phyloP scores from a whole-genome alignment of 2,888 invertebrate species.

The Sipunculus nudus region DNA sequence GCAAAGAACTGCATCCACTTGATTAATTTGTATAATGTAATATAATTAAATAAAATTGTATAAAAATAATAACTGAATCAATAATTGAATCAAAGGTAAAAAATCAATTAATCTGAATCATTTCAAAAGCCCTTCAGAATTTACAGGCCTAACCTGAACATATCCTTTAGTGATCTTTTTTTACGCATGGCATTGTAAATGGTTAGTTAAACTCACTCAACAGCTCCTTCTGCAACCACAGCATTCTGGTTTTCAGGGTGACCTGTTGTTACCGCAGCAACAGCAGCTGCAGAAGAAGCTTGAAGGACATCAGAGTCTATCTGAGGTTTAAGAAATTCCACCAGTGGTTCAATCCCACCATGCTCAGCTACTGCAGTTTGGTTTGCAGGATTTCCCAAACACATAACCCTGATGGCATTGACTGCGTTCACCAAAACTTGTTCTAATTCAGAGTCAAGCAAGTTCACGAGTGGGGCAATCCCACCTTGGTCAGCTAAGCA shows the following conservation, averaged over 20 bases:
- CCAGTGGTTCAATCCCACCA: conserved; percentile 59
- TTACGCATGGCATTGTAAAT: too few species aligned
- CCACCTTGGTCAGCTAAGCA: conserved; percentile 53
- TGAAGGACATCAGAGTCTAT: conserved; percentile 55
- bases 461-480: conserved; percentile 56
- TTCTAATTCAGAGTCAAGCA: conserved; percentile 62
- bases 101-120: too few species aligned
- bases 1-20: too few species aligned
- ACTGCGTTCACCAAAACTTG: conserved; percentile 65
- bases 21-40: too few species aligned
- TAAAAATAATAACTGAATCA: too few species aligned
- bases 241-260: conserved; percentile 58
- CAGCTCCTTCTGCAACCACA: conserved; percentile 56
- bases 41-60: too few species aligned
- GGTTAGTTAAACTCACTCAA: conserved; percentile 52
- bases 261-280: conserved; percentile 56
- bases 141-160: too few species aligned
- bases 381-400: conserved; percentile 53
- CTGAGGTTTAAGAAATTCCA: conserved; percentile 64
- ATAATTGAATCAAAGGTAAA: too few species aligned
- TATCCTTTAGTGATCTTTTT: too few species aligned
- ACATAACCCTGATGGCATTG: conserved; percentile 64
- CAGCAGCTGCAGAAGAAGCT: conserved; percentile 63
- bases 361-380: conserved; percentile 58
- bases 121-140: too few species aligned